These are phyloP conservation scores for Miltochrista miniata DNA, from an alignment of 2,888 invertebrate species.

Conservation along the genomic window DNA sequence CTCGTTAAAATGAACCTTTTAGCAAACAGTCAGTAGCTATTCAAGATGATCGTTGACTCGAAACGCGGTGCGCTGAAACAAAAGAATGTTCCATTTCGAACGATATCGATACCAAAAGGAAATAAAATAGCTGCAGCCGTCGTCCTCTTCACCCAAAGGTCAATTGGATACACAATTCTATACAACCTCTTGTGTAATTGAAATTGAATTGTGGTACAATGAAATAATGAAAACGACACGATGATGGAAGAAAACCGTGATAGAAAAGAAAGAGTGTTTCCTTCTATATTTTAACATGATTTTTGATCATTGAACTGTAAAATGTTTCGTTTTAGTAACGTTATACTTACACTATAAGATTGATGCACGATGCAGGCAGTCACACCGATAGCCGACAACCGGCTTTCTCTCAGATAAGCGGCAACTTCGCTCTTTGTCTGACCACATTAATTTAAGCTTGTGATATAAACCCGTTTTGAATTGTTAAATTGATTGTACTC, in stretches of 20 bases:
- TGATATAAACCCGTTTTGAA: constrained; percentile 62
- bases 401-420: constrained; percentile 76
- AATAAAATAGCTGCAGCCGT: constrained; percentile 44
- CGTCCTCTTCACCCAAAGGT: constrained; percentile 23
- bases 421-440: constrained; percentile 64
- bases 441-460: constrained; percentile 70
- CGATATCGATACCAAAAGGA: constrained; percentile 44
- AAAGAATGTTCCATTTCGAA: constrained; percentile 62
- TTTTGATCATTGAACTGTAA: constrained; percentile 13
- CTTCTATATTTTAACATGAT: background rate
- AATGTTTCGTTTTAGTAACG: constrained; percentile 29
- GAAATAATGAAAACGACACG: background rate
- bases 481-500: constrained; percentile 72
- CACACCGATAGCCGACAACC: constrained; percentile 42
- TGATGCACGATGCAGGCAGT: constrained; percentile 40
- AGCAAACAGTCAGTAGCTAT: constrained; percentile 76
- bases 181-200: constrained; percentile 12
- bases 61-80: constrained; percentile 67
- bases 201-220: constrained; percentile 14
- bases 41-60: constrained; percentile 66
- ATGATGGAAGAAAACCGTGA: background rate
- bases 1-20: constrained; percentile 73
- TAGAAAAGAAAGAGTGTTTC: background rate
- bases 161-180: constrained; percentile 16
- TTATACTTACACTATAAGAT: constrained; percentile 34